These are phyloP conservation scores for Mellilla xanthometata DNA, from an alignment of 2,888 invertebrate species.

Conservation along the genomic window DNA sequence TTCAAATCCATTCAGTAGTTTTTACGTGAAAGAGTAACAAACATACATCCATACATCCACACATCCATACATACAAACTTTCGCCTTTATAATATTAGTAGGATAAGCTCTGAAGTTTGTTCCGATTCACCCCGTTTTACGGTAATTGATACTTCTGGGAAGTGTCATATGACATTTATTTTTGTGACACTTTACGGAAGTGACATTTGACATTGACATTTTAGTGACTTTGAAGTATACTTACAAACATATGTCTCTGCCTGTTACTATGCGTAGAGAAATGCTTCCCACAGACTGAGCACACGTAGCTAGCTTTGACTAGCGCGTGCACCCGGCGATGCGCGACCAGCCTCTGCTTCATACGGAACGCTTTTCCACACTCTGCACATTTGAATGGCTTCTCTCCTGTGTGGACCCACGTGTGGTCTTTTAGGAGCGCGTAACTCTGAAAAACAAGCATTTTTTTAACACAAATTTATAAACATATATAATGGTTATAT, in stretches of 20 bases:
- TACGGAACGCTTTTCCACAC: constrained; percentile 65
- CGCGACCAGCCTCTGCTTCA: constrained; percentile 65
- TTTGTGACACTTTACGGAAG: no score
- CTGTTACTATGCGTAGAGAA: constrained; percentile 70
- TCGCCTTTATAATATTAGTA: no score
- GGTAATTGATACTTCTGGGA: no score
- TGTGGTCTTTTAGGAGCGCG: constrained; percentile 70
- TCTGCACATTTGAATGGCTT: constrained; percentile 67
- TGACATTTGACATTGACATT: not conserved
- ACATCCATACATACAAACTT: no score
- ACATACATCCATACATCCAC: no score
- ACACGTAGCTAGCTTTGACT: constrained; percentile 50
- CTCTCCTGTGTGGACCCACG: constrained; percentile 74
- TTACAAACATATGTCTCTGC: constrained; percentile 72
- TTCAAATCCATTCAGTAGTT: no score
- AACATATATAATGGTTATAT: no score
- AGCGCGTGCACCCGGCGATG: constrained; percentile 61
- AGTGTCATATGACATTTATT: no score
- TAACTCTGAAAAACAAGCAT: constrained; percentile 48
- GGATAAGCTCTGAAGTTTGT: no score
- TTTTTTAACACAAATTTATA: no score
- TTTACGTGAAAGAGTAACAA: no score
- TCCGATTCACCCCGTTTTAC: no score
- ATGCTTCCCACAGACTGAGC: constrained; percentile 62
- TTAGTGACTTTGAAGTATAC: constrained; percentile 31